Percentiles rank a stretch among this genome's conserved stretches.
phyloP scores from a whole-genome alignment of 2,113 vertebrate species.

The Ranitomeya variabilis region DNA sequence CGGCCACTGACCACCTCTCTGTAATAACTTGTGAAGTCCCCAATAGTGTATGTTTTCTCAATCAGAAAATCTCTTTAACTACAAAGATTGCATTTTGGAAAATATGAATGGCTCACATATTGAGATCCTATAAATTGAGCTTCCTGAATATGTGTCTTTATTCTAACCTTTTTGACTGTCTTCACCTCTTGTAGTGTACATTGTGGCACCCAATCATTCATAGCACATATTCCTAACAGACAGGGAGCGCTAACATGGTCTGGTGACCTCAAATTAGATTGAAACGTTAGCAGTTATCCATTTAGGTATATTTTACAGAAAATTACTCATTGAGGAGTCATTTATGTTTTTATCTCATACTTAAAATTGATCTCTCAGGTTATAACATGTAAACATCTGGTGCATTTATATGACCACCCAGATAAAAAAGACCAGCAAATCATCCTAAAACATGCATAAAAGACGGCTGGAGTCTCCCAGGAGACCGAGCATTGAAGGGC shows the following conservation, averaged over 20 bases:
- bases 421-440: constrained; percentile 44
- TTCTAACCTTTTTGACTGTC: not conserved
- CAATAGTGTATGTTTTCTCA: not conserved
- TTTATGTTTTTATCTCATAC: constrained; percentile 32
- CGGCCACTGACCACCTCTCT: no score
- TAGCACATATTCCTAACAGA: constrained; percentile 24
- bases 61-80: not conserved
- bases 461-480: not conserved
- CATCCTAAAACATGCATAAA: not conserved
- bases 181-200: not conserved
- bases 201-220: not conserved
- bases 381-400: constrained; percentile 52
- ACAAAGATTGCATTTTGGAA: not conserved
- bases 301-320: not conserved
- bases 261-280: not conserved
- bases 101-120: not conserved
- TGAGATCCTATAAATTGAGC: not conserved
- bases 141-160: not conserved
- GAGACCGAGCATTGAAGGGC: not conserved
- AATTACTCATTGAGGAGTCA: constrained; percentile 10
- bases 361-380: constrained; percentile 32
- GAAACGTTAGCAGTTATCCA: constrained; percentile 18
- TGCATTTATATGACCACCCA: constrained; percentile 49
- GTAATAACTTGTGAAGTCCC: no score
- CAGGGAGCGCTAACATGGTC: not conserved